Base-by-base conservation (phyloP, 2,113 vertebrate genomes). In the Clarias gariepinus region DNA sequence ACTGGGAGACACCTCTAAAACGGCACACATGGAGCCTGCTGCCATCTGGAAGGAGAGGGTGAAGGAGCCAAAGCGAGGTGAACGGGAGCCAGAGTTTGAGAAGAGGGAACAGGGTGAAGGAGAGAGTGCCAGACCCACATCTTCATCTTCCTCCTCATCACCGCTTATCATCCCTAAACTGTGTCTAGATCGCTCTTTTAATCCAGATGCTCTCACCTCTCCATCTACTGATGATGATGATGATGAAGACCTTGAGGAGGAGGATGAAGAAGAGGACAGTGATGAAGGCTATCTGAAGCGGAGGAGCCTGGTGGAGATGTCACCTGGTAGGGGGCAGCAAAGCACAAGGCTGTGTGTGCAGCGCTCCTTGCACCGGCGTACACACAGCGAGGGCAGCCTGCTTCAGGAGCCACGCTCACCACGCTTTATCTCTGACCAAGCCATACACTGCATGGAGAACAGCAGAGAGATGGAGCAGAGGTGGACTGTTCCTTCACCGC, bases 351-450 rank as follows among this genome's bases (percentile, higher is more conserved):
- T 96, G 74, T 92, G 93, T 0, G 94, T 95, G 81, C 95, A 96
- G 94, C 94, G 89, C 87, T 95, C 96, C 0, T 93, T 97, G 89
- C 92, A 95, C 61, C 93, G 96, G 6, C 96, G 97, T 58, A 98
- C 97, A 0, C 95, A 97, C 93, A 98, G 97, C 0, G 98, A 99
- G 91, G 97, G 97, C 77, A 97, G 96, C 88, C 93, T 99, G 58
- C 94, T 97, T 83, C 96, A 96, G 90, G 96, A 98, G 89, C 81
- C 95, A 77, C 94, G 93, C 0, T 92, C 95, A 4, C 93, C 96
- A 52, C 96, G 94, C 91, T 98, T 97, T 90, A 92, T 96, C 89
- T 99, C 98, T 0, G 97, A 99, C 93, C 97, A 96, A 92, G 96
- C 96, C 91, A 93, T 98, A 87, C 92, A 97, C 92, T 95, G 91